Percentiles rank a stretch among this genome's conserved stretches.
These are phyloP conservation scores for Apteryx owenii DNA, from an alignment of 2,113 vertebrate species.

Conservation along the genomic window DNA sequence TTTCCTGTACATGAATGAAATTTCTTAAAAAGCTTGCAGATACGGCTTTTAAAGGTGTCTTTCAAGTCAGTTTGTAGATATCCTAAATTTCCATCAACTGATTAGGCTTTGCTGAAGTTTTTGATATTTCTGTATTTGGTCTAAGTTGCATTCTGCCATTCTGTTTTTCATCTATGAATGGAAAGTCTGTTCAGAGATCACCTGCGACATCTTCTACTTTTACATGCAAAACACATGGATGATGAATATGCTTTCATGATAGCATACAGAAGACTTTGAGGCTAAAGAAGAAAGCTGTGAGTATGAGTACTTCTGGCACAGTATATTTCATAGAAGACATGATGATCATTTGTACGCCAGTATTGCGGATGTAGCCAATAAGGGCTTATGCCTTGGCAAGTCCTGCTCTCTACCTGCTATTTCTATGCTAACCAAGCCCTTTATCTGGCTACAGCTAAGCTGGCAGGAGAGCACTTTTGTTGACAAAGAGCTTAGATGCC, in stretches of 20 bases:
- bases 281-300: not conserved
- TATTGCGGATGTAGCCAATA: not conserved
- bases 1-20: slow-evolving; percentile 24
- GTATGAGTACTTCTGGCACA: not conserved
- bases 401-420: not conserved
- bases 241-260: not conserved
- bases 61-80: not conserved
- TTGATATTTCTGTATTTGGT: not conserved
- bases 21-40: slow-evolving; percentile 37
- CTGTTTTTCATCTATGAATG: not conserved
- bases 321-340: not conserved
- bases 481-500: not conserved
- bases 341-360: not conserved
- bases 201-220: not conserved
- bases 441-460: not conserved
- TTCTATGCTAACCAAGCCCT: not conserved
- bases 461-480: not conserved
- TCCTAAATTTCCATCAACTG: not conserved
- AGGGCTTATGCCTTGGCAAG: not conserved
- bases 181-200: not conserved
- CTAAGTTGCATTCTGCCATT: not conserved
- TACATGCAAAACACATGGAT: not conserved
- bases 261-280: not conserved
- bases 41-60: slow-evolving; percentile 34
- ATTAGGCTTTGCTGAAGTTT: not conserved